Percentiles rank a stretch among this genome's conserved stretches.
phyloP scores from a whole-genome alignment of 2,888 invertebrate genomes.

The Hermaeophaga mercurialis region DNA sequence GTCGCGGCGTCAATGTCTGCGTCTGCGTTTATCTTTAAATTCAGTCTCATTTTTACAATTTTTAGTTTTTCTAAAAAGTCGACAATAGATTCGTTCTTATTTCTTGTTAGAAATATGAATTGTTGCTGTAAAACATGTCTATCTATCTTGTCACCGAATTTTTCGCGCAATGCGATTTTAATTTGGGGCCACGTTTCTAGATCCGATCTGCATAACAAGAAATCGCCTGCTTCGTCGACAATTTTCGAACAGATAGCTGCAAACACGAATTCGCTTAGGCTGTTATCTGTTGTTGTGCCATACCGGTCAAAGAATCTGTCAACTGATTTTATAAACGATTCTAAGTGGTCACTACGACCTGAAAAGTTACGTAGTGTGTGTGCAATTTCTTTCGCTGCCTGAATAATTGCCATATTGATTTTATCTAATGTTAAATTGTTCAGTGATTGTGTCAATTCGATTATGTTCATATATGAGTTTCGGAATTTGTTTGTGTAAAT shows the following conservation, averaged over 20 bases:
- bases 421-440: too few species aligned
- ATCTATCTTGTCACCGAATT: slow-evolving; percentile 10
- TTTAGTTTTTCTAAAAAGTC: slow-evolving; percentile 21
- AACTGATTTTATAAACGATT: not conserved
- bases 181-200: slow-evolving; percentile 20
- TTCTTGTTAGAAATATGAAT: slow-evolving; percentile 16
- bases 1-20: not conserved
- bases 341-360: not conserved
- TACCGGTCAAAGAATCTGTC: slow-evolving; percentile 21
- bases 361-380: not conserved
- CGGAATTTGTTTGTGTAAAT: too few species aligned
- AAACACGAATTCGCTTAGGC: slow-evolving; percentile 23
- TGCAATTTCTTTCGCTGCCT: too few species aligned
- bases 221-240: slow-evolving; percentile 23
- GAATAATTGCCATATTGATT: too few species aligned
- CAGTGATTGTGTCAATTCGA: too few species aligned
- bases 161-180: slow-evolving; percentile 5
- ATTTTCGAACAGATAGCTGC: slow-evolving; percentile 23
- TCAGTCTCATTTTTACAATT: slow-evolving; percentile 16
- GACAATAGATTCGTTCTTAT: slow-evolving; percentile 11
- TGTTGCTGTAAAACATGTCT: slow-evolving; percentile 15
- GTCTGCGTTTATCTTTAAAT: slow-evolving; percentile 18
- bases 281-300: slow-evolving; percentile 7
- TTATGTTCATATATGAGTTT: too few species aligned
- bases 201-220: slow-evolving; percentile 22